A percentile compares a stretch with the other conserved stretches of the same genome.
These are phyloP conservation scores for Madoqua kirkii DNA, from an alignment of 2,113 vertebrate genomes.

Conservation along the genomic window DNA sequence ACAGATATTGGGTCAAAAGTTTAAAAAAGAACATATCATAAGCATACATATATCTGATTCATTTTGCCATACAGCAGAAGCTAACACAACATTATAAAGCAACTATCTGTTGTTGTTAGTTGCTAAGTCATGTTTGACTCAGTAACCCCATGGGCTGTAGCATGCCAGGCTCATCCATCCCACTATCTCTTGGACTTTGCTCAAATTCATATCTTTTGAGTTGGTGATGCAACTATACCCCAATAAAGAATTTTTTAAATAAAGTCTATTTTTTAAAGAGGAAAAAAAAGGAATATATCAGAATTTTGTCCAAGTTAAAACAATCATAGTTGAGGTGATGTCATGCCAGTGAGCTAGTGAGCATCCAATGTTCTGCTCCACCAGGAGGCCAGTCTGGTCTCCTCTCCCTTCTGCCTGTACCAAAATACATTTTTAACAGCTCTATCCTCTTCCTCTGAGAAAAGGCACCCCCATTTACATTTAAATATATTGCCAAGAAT, in stretches of 20 bases:
- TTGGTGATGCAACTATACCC: not conserved
- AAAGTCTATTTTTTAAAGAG: not conserved
- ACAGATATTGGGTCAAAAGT: not conserved
- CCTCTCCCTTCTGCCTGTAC: not conserved
- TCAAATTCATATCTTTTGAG: not conserved
- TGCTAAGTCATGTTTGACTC: not conserved
- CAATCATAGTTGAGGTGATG: not conserved
- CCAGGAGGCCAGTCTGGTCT: not conserved
- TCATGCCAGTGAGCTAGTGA: not conserved
- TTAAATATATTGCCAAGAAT: not conserved
- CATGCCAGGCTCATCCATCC: not conserved
- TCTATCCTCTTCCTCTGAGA: not conserved
- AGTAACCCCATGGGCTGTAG: not conserved
- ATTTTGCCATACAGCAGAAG: not conserved
- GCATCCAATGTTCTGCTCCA: not conserved
- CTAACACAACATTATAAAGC: not conserved
- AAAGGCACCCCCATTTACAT: not conserved
- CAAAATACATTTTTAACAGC: not conserved
- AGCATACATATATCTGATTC: not conserved
- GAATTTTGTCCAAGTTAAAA: not conserved
- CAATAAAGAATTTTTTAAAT: rapidly evolving
- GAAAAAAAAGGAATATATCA: not conserved
- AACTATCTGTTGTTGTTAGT: not conserved
- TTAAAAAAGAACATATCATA: not conserved
- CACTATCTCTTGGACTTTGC: not conserved